These are phyloP conservation scores for Erpornis zantholeuca DNA, from an alignment of 2,113 vertebrate species.

Conservation along the genomic window DNA sequence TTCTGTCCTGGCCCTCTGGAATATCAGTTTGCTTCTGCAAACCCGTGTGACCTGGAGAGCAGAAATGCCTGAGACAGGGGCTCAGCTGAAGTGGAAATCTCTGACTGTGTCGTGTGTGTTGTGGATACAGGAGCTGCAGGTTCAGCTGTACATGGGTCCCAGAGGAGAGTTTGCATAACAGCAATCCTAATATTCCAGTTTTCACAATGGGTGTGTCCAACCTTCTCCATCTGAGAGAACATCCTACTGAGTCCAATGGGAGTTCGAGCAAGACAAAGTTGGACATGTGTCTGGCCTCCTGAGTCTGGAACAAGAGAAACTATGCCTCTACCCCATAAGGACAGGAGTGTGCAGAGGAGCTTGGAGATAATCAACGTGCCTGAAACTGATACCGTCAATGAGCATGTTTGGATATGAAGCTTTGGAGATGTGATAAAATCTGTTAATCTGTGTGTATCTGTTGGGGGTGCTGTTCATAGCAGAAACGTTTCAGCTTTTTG, in stretches of 20 bases:
- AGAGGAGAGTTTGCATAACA: background rate
- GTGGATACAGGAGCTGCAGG: background rate
- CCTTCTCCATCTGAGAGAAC: background rate
- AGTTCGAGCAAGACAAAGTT: background rate
- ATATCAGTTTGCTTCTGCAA: background rate
- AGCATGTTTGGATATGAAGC: background rate
- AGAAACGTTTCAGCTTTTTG: background rate
- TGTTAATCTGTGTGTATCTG: background rate
- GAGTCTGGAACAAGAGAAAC: background rate
- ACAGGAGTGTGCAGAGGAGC: background rate
- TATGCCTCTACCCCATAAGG: background rate
- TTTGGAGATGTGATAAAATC: background rate
- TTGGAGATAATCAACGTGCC: background rate
- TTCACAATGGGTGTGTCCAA: background rate
- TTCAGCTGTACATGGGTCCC: background rate
- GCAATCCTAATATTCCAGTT: background rate
- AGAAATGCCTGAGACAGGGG: background rate
- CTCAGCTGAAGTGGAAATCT: background rate
- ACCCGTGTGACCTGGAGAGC: background rate
- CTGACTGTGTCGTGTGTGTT: rapidly evolving
- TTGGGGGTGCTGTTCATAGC: background rate
- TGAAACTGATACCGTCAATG: background rate
- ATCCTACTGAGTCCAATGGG: background rate
- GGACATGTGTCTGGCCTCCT: background rate
- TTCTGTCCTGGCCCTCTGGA: background rate